Evolutionary conservation across 2,113 vertebrate genomes (phyloP).

Genomic region (Tragelaphus imberbis): DNA sequence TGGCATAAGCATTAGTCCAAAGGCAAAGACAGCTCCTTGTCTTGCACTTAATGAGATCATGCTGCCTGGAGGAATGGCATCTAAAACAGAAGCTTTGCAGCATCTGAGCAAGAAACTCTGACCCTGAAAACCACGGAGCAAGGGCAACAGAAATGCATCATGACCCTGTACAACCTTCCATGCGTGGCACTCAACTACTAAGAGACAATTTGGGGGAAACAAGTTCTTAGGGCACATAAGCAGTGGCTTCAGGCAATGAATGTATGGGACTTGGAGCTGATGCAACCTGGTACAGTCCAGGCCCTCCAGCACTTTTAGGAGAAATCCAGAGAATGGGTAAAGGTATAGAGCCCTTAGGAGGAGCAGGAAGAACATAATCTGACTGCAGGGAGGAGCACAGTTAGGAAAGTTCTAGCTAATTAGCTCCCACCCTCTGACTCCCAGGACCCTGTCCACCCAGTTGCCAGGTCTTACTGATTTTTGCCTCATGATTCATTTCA

Average conservation of each 20-base stretch:
- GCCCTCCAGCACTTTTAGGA: neutral
- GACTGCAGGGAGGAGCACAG: neutral
- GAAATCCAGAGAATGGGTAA: neutral
- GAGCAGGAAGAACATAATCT: neutral
- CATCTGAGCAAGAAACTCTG: neutral
- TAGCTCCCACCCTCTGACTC: neutral
- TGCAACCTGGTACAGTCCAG: fast-evolving
- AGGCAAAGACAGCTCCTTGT: neutral
- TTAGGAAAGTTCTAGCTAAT: neutral
- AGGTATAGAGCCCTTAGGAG: neutral
- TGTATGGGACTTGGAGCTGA: neutral
- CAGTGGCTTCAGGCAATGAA: neutral
- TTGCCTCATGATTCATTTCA: neutral
- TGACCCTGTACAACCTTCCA: neutral
- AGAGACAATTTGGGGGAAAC: neutral
- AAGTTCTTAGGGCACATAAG: neutral
- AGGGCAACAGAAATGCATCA: neutral
- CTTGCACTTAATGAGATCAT: neutral
- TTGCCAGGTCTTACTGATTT: neutral
- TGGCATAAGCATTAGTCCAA: neutral
- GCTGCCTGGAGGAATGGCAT: neutral
- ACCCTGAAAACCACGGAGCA: neutral
- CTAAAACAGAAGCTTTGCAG: neutral
- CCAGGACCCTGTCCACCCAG: neutral
- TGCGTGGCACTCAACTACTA: fast-evolving